Base-by-base conservation (phyloP, 2,888 invertebrate species). In the Thera obeliscata region DNA sequence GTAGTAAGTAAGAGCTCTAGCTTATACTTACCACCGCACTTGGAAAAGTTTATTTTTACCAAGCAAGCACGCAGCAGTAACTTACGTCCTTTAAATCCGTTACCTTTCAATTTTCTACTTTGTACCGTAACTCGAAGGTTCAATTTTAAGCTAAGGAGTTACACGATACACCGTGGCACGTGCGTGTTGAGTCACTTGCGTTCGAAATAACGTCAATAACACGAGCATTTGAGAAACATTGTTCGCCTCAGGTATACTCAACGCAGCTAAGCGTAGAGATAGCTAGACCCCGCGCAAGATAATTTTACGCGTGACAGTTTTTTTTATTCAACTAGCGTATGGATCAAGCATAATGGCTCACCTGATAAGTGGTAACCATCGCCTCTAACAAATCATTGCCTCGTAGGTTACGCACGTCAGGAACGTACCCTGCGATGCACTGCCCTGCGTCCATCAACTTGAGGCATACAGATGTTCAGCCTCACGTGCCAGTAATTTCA, bases 171-270 rank as follows among this genome's bases (percentile, higher is more conserved):
- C 38, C 38, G 56, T 56, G 56, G 65, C 69, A 69, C 69, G 69
- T 69, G 65, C 69, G 59, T 56, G n/a, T 38, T 63, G 61, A 69
- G 61, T 59, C 63, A 64, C 61, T 48, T 49, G 41, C 69, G 65
- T 62, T 65, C 59, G 66, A 66, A 69, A 66, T 52, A 66, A 56
- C 62, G 62, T 56, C 59, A 36, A 55, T 49, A 65, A 59, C 66
- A 62, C 58, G 61, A 64, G 55, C 56, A 46, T 54, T 61, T 48
- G 8, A 41, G 55, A 61, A 64, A 68, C 64, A 66, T 59, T 62
- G 64, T 69, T 56, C 50, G 52, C 50, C 50, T 33, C 55, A 36
- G 62, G 48, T 55, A 46, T 36, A 60, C n/a, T 33, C 38, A 35
- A 60, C n/a, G 41, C 38, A 35, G 12, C 56, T 36, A 33, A 33